A percentile compares a stretch with the other conserved stretches of the same genome.
phyloP scores from a whole-genome alignment of 2,113 vertebrate genomes.

The Ursus arctos region DNA sequence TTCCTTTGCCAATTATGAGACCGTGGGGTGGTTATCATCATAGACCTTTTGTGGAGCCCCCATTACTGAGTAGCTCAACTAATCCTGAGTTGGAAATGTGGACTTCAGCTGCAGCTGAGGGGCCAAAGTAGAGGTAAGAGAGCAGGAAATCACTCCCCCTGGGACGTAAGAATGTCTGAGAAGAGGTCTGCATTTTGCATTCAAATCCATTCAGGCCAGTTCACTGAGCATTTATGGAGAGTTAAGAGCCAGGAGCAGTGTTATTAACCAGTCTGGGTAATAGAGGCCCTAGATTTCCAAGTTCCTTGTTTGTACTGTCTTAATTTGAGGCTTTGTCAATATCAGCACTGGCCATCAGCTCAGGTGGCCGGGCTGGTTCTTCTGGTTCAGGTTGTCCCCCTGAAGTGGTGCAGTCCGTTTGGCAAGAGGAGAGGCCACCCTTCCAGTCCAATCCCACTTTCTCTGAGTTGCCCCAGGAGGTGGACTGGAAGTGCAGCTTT shows the following conservation, averaged over 20 bases:
- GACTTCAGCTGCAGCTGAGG: neutral
- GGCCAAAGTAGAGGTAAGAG: neutral
- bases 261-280: neutral
- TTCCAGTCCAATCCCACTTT: slow-evolving; percentile 47
- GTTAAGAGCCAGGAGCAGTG: neutral
- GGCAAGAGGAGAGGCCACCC: neutral
- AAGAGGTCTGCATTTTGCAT: neutral
- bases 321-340: slow-evolving; percentile 56
- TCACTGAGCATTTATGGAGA: neutral
- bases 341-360: slow-evolving; percentile 50
- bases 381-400: neutral
- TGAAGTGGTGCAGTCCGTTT: neutral
- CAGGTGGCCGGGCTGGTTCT: slow-evolving; percentile 47
- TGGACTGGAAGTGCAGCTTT: neutral
- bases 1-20: neutral
- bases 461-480: neutral
- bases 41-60: neutral
- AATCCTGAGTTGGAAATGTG: neutral
- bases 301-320: neutral
- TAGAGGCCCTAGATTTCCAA: neutral
- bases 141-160: neutral
- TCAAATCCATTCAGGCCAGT: neutral
- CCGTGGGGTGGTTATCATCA: neutral
- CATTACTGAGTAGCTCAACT: neutral
- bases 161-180: neutral